These are phyloP conservation scores for Sitophilus oryzae DNA, from an alignment of 1,140 invertebrate species.

Conservation along the genomic window DNA sequence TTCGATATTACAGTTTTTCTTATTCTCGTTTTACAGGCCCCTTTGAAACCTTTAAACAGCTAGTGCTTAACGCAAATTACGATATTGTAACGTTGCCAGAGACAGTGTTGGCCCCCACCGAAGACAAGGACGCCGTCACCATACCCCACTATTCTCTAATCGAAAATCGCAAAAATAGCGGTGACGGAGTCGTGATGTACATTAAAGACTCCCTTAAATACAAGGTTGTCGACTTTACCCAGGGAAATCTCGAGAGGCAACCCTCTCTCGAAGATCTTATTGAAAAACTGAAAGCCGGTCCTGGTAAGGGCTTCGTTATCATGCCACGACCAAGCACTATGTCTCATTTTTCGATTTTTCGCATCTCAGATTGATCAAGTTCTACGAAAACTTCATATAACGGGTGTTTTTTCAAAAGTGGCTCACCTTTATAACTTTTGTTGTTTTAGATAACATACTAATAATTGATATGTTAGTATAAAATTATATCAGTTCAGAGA, in stretches of 20 bases:
- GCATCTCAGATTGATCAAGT: too few species aligned
- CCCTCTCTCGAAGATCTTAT: conserved; percentile 23
- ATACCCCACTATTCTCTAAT: conserved; percentile 34
- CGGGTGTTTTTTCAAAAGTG: too few species aligned
- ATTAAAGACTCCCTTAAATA: conserved; percentile 36
- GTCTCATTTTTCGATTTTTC: too few species aligned
- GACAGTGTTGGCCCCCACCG: conserved; percentile 30
- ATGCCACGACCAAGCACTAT: conserved; percentile 15
- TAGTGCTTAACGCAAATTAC: conserved; percentile 33
- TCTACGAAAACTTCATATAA: too few species aligned
- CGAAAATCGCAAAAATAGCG: conserved; percentile 32
- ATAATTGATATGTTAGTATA: too few species aligned
- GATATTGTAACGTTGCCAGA: conserved; percentile 33
- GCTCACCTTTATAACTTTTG: too few species aligned
- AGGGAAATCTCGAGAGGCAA: conserved; percentile 23
- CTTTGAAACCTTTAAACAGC: conserved; percentile 35
- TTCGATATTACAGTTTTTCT: too few species aligned
- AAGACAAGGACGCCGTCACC: conserved; percentile 29
- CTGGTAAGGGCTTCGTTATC: conserved; percentile 23
- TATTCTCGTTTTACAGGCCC: too few species aligned
- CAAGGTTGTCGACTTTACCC: conserved; percentile 34
- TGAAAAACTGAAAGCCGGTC: conserved; percentile 25
- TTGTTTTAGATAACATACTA: too few species aligned
- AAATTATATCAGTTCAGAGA: too few species aligned
- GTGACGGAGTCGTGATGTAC: conserved; percentile 34